phyloP scores from a whole-genome alignment of 1,140 invertebrate species.

The Drosophila funebris region DNA sequence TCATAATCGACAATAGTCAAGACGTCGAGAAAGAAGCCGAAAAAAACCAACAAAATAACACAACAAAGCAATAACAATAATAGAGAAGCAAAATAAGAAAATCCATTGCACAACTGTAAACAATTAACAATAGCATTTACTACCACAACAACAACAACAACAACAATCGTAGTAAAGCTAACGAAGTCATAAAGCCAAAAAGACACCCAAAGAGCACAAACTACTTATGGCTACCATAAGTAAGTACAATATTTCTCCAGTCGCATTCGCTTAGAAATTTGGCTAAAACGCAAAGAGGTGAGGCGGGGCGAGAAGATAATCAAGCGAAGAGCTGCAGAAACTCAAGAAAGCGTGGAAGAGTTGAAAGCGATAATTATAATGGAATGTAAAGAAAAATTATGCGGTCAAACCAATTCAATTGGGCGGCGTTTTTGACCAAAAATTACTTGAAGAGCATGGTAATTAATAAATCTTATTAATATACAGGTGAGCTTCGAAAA shows the following conservation, averaged over 20 bases:
- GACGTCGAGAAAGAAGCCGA: slow-evolving; percentile 61
- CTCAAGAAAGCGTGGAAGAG: slow-evolving; percentile 65
- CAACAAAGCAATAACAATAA: slow-evolving; percentile 23
- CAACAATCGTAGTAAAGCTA: slow-evolving; percentile 22
- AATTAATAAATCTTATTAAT: slow-evolving; percentile 1
- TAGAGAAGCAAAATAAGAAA: slow-evolving; percentile 45
- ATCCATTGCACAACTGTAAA: slow-evolving; percentile 75
- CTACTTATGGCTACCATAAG: background rate
- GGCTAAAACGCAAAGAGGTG: background rate
- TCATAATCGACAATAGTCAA: slow-evolving; percentile 71
- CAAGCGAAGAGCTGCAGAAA: slow-evolving; percentile 25
- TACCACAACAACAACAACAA: slow-evolving; percentile 47
- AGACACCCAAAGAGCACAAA: slow-evolving; percentile 22
- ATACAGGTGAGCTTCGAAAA: too few species aligned
- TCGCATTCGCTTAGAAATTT: slow-evolving; percentile 19
- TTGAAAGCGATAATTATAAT: slow-evolving; percentile 58
- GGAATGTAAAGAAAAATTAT: slow-evolving; percentile 37
- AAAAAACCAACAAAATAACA: slow-evolving; percentile 42
- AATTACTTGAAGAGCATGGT: slow-evolving; percentile 5
- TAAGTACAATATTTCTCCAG: slow-evolving; percentile 1
- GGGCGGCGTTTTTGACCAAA: slow-evolving; percentile 8
- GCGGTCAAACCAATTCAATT: slow-evolving; percentile 26
- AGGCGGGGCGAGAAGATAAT: slow-evolving; percentile 22
- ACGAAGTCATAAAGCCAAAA: slow-evolving; percentile 45
- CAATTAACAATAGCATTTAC: slow-evolving; percentile 67